phyloP scores from a whole-genome alignment of 2,113 vertebrate genomes.

The Melanerpes aurifrons region DNA sequence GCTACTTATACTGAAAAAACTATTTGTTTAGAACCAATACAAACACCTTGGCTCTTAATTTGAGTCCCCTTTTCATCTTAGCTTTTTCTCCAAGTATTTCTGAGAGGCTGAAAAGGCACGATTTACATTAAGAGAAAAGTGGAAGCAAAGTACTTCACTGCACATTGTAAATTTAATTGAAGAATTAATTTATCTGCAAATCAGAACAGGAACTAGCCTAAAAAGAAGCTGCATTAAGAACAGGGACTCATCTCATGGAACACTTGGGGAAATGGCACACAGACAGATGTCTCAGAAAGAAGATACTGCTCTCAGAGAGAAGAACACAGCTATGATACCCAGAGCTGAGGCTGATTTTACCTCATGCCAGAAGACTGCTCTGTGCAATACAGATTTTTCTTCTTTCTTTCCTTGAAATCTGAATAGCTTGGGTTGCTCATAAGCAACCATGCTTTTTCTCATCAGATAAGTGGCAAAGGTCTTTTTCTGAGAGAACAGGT shows the following conservation, averaged over 20 bases:
- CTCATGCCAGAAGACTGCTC: neutral
- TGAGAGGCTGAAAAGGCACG: neutral
- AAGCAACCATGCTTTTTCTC: neutral
- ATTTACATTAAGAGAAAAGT: neutral
- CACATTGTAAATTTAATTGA: neutral
- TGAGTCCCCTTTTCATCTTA: neutral
- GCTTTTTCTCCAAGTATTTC: neutral
- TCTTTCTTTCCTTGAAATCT: neutral
- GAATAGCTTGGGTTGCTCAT: neutral
- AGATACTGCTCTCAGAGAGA: neutral
- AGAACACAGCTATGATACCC: neutral
- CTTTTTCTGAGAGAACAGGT: neutral
- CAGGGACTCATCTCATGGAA: neutral
- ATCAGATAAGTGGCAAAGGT: neutral
- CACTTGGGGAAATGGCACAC: neutral
- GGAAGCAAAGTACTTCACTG: neutral
- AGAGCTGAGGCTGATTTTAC: neutral
- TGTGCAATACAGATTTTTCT: neutral
- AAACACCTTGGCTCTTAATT: neutral
- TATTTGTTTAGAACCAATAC: neutral
- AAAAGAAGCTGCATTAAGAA: neutral
- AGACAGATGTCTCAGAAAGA: neutral
- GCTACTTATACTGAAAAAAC: neutral
- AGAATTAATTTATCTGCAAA: neutral
- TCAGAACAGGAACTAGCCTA: neutral